Percentiles rank a stretch among this genome's conserved stretches.
phyloP scores from a whole-genome alignment of 2,113 vertebrate species.

The Crotalus helleri region DNA sequence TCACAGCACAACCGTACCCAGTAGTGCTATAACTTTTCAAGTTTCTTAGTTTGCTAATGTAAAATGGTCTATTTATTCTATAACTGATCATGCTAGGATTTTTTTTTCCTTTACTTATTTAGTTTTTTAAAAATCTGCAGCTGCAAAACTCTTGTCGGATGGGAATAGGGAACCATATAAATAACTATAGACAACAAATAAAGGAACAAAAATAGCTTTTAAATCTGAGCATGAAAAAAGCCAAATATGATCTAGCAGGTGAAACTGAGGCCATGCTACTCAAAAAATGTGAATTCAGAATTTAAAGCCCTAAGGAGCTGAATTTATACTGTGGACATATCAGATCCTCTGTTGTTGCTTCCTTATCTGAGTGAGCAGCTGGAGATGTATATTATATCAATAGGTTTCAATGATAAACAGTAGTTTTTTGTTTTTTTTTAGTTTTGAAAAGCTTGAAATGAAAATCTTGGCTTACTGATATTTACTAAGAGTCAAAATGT shows the following conservation, averaged over 20 bases:
- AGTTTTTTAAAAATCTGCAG: neutral
- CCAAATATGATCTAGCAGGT: neutral
- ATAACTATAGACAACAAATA: neutral
- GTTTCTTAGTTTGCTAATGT: neutral
- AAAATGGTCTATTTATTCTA: neutral
- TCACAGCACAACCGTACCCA: rapidly evolving
- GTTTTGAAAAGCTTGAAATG: neutral
- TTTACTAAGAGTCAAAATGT: neutral
- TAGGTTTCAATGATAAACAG: constrained; percentile 8
- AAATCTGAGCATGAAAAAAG: neutral
- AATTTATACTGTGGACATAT: neutral
- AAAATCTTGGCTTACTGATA: neutral
- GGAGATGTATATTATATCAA: neutral
- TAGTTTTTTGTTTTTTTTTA: neutral
- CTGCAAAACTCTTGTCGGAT: neutral
- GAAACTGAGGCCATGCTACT: neutral
- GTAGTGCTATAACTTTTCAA: neutral
- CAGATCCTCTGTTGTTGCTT: neutral
- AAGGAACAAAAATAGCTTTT: neutral
- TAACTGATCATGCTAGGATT: neutral
- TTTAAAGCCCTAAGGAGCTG: constrained; percentile 9
- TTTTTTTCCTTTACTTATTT: neutral
- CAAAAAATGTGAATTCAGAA: constrained; percentile 7
- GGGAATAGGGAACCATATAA: neutral
- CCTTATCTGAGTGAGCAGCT: neutral